Conservation (phyloP, 1,140 invertebrate genomes). For the Acromyrmex echinatior region DNA sequence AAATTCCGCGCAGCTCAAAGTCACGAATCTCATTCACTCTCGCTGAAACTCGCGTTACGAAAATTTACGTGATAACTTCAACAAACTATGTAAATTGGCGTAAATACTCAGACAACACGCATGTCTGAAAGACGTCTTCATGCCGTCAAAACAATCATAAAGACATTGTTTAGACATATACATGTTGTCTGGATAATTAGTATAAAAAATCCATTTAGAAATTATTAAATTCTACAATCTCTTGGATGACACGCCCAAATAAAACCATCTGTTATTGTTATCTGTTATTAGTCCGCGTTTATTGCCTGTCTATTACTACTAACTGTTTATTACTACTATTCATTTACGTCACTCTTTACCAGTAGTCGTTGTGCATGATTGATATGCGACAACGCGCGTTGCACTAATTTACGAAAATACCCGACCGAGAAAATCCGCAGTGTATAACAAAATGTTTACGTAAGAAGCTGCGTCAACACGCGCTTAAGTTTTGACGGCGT, state of each 20-base stretch:
- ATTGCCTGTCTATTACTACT: background rate
- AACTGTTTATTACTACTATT: background rate
- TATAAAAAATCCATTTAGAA: background rate
- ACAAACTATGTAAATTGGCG: background rate
- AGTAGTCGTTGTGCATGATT: background rate
- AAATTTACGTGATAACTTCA: background rate
- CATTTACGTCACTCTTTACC: background rate
- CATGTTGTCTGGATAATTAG: background rate
- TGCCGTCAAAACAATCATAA: no score
- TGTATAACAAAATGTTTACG: constrained; percentile 44
- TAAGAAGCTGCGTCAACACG: background rate
- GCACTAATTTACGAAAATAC: constrained; percentile 42
- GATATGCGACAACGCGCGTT: constrained; percentile 10
- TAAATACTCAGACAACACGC: background rate
- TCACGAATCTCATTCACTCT: constrained; percentile 2
- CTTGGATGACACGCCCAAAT: background rate
- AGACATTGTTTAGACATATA: no score
- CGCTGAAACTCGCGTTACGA: background rate
- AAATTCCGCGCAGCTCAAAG: constrained; percentile 26
- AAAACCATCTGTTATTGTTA: background rate
- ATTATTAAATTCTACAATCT: background rate
- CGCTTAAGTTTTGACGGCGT: constrained; percentile 44
- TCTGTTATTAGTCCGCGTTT: no score
- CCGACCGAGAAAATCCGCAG: background rate
- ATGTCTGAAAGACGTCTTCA: no score